These are phyloP conservation scores for Cistogaster globosa DNA, from an alignment of 2,888 invertebrate genomes.

Conservation along the genomic window DNA sequence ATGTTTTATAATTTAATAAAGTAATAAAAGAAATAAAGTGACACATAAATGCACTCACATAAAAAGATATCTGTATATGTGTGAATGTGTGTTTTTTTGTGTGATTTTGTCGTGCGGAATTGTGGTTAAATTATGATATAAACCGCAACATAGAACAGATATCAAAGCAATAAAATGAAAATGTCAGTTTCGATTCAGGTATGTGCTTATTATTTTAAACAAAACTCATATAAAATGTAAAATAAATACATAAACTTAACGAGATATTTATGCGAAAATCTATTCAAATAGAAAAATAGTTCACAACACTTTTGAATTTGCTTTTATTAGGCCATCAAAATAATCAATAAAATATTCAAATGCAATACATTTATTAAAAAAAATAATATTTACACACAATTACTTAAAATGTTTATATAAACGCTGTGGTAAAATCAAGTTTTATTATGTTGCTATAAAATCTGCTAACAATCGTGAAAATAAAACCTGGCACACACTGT, in stretches of 20 bases:
- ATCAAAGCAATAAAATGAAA: constrained; percentile 48
- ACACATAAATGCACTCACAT: neutral
- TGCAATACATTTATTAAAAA: constrained; percentile 11
- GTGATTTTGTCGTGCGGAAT: neutral
- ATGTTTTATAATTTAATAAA: neutral
- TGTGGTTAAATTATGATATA: constrained; percentile 46
- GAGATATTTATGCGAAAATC: constrained; percentile 11
- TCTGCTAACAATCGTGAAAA: neutral
- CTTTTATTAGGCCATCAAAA: neutral
- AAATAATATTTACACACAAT: neutral
- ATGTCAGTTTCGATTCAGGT: constrained; percentile 40
- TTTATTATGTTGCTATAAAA: neutral
- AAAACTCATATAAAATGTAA: neutral
- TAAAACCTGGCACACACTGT: neutral
- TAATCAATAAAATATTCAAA: constrained; percentile 5
- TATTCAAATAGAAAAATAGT: neutral
- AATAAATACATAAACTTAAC: constrained; percentile 16
- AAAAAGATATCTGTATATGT: too few relatives aligned
- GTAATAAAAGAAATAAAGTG: neutral
- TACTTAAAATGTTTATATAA: neutral
- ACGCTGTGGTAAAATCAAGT: constrained; percentile 15
- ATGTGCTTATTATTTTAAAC: constrained; percentile 35
- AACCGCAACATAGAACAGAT: constrained; percentile 49
- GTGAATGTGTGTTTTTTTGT: neutral
- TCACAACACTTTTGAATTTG: neutral